Percentiles rank a stretch among this genome's conserved stretches.
phyloP scores from a whole-genome alignment of 2,113 vertebrate species.

The Dasyurus viverrinus region DNA sequence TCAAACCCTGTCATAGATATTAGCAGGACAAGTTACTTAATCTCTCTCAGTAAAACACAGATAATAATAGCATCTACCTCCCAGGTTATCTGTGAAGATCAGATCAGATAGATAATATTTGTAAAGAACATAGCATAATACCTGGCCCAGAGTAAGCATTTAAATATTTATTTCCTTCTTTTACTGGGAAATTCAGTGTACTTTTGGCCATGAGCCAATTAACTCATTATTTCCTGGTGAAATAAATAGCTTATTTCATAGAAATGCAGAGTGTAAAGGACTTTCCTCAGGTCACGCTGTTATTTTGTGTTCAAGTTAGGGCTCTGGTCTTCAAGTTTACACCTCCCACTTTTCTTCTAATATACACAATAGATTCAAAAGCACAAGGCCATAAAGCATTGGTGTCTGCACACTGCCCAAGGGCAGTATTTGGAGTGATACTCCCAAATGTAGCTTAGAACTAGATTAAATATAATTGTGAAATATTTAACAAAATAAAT shows the following conservation, averaged over 20 bases:
- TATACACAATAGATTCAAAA: not conserved
- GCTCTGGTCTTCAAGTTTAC: not conserved
- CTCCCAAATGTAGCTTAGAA: too few species aligned
- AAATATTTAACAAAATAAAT: too few species aligned
- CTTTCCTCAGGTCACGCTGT: not conserved
- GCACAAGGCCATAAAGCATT: too few species aligned
- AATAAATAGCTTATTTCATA: slow-evolving; percentile 3
- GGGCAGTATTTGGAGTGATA: not conserved
- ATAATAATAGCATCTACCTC: too few species aligned
- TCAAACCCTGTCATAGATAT: not conserved
- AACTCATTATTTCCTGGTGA: not conserved
- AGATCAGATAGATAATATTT: too few species aligned
- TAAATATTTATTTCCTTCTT: too few species aligned
- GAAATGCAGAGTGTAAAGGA: not conserved
- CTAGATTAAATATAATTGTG: too few species aligned
- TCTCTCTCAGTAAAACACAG: too few species aligned
- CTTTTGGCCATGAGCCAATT: not conserved
- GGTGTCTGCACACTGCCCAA: not conserved
- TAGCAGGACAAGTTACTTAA: not conserved
- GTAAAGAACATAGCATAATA: too few species aligned
- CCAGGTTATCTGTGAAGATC: too few species aligned
- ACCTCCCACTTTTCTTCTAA: not conserved
- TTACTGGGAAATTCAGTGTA: not conserved
- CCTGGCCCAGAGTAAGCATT: too few species aligned
- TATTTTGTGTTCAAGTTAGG: not conserved